A percentile compares a stretch with the other conserved stretches of the same genome.
These are phyloP conservation scores for Falcaria lacertinaria DNA, from an alignment of 2,888 invertebrate genomes.

Conservation along the genomic window DNA sequence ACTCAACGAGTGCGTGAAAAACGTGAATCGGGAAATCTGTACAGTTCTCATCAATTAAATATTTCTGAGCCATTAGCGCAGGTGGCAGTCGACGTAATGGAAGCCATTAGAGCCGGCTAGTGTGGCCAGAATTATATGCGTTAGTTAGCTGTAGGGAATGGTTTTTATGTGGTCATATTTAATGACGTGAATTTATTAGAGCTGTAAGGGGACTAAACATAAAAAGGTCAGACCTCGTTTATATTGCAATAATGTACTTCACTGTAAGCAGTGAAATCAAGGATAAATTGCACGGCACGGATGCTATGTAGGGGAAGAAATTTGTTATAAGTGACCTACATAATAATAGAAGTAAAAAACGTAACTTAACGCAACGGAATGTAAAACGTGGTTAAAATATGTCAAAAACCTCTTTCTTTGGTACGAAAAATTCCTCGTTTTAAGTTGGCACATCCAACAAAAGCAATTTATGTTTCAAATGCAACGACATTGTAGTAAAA, in stretches of 20 bases:
- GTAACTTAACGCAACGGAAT: too few relatives aligned
- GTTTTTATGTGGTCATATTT: conserved; percentile 23
- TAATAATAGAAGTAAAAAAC: too few relatives aligned
- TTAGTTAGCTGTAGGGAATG: conserved; percentile 33
- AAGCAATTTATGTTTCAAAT: neutral
- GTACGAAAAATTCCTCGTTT: neutral
- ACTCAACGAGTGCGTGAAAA: conserved; percentile 54
- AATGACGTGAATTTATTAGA: conserved; percentile 14
- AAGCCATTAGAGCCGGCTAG: conserved; percentile 62
- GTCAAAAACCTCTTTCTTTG: neutral
- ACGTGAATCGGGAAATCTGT: conserved; percentile 57
- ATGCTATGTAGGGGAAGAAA: too few relatives aligned
- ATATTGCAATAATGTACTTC: too few relatives aligned
- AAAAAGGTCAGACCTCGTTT: too few relatives aligned
- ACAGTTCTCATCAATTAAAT: conserved; percentile 70
- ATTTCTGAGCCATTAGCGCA: conserved; percentile 74
- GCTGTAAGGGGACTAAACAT: neutral
- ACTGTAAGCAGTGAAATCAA: too few relatives aligned
- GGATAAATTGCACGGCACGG: too few relatives aligned
- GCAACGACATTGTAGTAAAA: neutral
- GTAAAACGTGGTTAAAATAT: too few relatives aligned
- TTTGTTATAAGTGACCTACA: too few relatives aligned
- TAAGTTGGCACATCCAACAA: neutral
- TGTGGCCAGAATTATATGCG: conserved; percentile 37
- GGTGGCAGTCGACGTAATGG: conserved; percentile 71